Evolutionary conservation across 2,113 vertebrate genomes (phyloP).

Genomic region (Gallinago jamesoni): DNA sequence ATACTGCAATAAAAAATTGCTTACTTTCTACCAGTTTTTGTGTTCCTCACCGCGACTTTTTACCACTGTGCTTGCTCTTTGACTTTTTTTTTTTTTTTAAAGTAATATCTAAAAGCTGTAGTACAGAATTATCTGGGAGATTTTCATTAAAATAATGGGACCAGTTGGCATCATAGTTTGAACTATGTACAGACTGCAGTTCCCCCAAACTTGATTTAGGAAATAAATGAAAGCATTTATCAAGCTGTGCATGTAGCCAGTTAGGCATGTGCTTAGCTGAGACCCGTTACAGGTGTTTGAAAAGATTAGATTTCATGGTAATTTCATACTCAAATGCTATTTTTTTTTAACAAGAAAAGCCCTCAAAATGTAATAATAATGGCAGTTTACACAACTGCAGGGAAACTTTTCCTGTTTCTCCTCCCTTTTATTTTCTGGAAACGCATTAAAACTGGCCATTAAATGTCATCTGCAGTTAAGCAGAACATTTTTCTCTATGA

Average conservation of each 20-base stretch:
- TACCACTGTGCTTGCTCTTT: neutral
- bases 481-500: neutral
- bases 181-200: neutral
- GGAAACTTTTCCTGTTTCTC: neutral
- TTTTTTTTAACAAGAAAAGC: neutral
- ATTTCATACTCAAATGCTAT: neutral
- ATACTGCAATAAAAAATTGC: neutral
- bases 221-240: neutral
- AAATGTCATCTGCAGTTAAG: neutral
- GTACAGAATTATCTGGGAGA: neutral
- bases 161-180: neutral
- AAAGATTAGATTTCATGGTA: neutral
- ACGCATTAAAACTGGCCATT: neutral
- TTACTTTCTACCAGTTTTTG: neutral
- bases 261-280: neutral
- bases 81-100: neutral
- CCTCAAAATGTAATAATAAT: neutral
- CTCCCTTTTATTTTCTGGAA: neutral
- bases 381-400: neutral
- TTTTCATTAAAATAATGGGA: neutral
- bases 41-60: neutral
- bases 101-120: neutral
- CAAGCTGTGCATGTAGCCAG: neutral
- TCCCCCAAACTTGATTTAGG: neutral
- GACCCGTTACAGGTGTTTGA: neutral